A percentile compares a stretch with the other conserved stretches of the same genome.
phyloP scores from a whole-genome alignment of 2,888 invertebrate genomes.

The Heliconius cydno region DNA sequence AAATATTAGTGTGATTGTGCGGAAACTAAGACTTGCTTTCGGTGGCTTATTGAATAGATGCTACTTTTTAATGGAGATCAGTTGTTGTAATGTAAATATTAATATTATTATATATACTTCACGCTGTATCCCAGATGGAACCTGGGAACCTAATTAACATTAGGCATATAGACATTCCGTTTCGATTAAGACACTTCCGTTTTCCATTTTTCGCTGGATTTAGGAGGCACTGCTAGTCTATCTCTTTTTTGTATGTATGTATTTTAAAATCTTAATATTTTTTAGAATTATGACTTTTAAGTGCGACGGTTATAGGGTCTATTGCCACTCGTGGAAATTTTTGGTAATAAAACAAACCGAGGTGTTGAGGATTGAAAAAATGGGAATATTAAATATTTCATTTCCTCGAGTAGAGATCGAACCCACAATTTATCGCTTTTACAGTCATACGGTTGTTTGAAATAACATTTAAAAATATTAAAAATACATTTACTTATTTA shows the following conservation, averaged over 20 bases:
- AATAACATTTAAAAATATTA: too few relatives aligned
- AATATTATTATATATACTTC: background rate
- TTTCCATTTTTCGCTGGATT: background rate
- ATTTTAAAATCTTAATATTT: too few relatives aligned
- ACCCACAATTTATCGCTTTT: too few relatives aligned
- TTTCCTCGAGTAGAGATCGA: too few relatives aligned
- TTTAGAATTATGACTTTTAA: background rate
- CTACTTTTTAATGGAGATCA: slow-evolving; percentile 6
- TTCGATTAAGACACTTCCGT: background rate
- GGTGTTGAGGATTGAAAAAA: too few relatives aligned
- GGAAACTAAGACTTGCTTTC: slow-evolving; percentile 57
- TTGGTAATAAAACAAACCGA: too few relatives aligned
- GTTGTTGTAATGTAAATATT: background rate
- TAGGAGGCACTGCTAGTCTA: background rate
- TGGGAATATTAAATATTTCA: too few relatives aligned
- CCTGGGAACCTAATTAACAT: background rate
- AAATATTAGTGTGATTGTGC: slow-evolving; percentile 69
- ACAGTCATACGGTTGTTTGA: too few relatives aligned
- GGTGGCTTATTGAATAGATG: slow-evolving; percentile 27
- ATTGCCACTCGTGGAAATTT: too few relatives aligned
- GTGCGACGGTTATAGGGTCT: background rate
- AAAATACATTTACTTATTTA: too few relatives aligned
- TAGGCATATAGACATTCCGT: background rate
- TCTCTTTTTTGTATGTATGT: too few relatives aligned
- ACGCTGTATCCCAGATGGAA: background rate